Evolutionary conservation across 2,888 invertebrate genomes (phyloP), one percentile per base, ranked within the genome.

Genomic region (Atherix ibis): DNA sequence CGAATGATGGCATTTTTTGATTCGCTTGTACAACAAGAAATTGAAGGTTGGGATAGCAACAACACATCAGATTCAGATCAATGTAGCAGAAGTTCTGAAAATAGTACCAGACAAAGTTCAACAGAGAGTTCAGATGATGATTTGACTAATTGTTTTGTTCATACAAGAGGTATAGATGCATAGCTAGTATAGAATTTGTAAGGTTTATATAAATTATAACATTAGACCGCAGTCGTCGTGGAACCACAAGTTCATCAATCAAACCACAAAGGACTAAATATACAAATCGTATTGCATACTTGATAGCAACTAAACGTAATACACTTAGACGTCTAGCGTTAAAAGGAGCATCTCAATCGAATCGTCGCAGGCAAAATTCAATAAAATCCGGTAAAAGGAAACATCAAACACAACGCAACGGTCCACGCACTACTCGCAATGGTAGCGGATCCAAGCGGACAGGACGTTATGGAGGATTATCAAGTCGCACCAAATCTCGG

Each of bases 1-100:
- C 71, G 87, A 34, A 94, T 94, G 92, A 82, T 94, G 80, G 92
- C 92, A 18, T 92, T 92, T 64, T 94, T 94, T 52, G 92, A 94
- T 64, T 83, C 87, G 9, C 64, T 92, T 15, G 84, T 94, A 18
- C 89, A 91, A 55, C 72, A 88, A 27, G 91, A 91, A 56, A 73
- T 89, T 40, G 88, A 88, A 62, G 76, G 76, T 3, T 83, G 80
- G 67, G 65, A 72, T 31, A 73, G 68, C 1, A 73, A 70, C 32
- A 71, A 71, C 39, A 43, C 48, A 4, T 49, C 49, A n/a, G 47
- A 43, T n/a, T 45, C 46, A 13, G 47, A 48, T 30, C 43, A 44
- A 16, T 41, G 37, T 26, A 41, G 42, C 27, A 39, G 39, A 17
- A 39, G 37, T 0, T 57, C 46, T 9, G 54, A 47, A 31, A 43